phyloP scores from a whole-genome alignment of 2,113 vertebrate species.

The Tringa solitaria region DNA sequence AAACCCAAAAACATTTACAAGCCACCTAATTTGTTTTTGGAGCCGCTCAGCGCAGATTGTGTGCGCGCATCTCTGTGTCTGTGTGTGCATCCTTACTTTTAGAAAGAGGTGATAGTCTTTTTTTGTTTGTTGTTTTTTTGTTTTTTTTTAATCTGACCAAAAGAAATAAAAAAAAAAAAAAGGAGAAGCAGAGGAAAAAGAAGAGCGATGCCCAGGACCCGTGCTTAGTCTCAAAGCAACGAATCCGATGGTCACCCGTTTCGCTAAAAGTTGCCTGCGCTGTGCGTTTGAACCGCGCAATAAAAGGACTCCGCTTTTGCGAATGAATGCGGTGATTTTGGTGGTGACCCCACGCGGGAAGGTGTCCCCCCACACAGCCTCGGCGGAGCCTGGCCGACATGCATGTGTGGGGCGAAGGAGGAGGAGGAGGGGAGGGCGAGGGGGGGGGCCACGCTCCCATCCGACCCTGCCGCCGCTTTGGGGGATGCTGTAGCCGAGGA shows the following conservation, averaged over 20 bases:
- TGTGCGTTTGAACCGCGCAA: conserved; percentile 1
- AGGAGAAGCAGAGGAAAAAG: background rate
- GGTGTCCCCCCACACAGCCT: background rate
- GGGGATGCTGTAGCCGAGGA: background rate
- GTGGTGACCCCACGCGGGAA: background rate
- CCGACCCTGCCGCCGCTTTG: background rate
- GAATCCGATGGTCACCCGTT: background rate
- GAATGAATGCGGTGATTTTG: background rate
- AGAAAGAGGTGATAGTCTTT: background rate
- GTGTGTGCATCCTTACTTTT: background rate
- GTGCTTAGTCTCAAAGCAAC: background rate
- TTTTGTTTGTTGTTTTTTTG: background rate
- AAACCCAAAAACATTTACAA: background rate
- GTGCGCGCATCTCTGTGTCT: background rate
- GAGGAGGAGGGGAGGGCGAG: too few species aligned
- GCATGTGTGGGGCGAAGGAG: background rate
- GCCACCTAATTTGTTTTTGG: background rate
- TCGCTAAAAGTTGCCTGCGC: conserved; percentile 15
- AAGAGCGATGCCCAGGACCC: background rate
- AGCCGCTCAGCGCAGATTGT: background rate
- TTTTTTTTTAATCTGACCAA: background rate
- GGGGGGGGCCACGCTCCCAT: background rate
- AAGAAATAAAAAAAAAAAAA: background rate
- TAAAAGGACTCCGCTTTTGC: conserved; percentile 32
- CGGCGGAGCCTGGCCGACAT: background rate